phyloP scores from a whole-genome alignment of 1,140 invertebrate genomes.

The Hylaeus anthracinus region DNA sequence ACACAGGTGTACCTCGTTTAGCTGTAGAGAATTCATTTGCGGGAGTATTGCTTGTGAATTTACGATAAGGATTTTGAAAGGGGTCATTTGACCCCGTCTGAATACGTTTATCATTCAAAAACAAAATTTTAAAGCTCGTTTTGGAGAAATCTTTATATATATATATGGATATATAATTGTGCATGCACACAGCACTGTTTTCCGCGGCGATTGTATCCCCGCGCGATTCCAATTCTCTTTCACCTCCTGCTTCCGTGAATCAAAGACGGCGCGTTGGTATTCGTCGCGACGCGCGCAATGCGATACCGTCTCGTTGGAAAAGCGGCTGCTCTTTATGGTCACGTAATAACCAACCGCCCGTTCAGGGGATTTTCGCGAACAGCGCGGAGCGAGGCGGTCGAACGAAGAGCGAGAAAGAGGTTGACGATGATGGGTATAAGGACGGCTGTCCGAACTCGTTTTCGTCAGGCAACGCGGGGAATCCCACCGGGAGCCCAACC shows the following conservation, averaged over 20 bases:
- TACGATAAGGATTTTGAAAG: too few species aligned
- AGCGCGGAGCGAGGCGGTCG: conserved; percentile 13
- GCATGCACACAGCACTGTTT: neutral
- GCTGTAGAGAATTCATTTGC: too few species aligned
- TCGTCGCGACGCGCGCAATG: conserved; percentile 56
- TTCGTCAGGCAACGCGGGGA: conserved; percentile 72
- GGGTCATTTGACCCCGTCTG: too few species aligned
- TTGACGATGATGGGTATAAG: conserved; percentile 79
- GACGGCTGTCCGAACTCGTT: conserved; percentile 77
- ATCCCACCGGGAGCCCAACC: conserved; percentile 72
- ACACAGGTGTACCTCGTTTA: too few species aligned
- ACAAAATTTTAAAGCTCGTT: too few species aligned
- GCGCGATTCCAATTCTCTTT: too few species aligned
- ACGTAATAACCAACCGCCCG: conserved; percentile 61
- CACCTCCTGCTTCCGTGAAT: conserved; percentile 13
- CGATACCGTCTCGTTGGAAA: conserved; percentile 61
- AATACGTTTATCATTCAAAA: too few species aligned
- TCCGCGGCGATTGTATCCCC: neutral
- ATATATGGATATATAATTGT: too few species aligned
- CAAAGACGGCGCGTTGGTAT: conserved; percentile 47
- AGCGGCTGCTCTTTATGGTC: conserved; percentile 60
- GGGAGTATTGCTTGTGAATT: too few species aligned
- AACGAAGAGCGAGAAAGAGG: conserved; percentile 52
- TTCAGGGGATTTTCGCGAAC: conserved; percentile 57
- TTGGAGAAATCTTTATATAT: too few species aligned